A percentile compares a stretch with the other conserved stretches of the same genome.
phyloP scores from a whole-genome alignment of 1,140 invertebrate species.

The Aporrectodea caliginosa region DNA sequence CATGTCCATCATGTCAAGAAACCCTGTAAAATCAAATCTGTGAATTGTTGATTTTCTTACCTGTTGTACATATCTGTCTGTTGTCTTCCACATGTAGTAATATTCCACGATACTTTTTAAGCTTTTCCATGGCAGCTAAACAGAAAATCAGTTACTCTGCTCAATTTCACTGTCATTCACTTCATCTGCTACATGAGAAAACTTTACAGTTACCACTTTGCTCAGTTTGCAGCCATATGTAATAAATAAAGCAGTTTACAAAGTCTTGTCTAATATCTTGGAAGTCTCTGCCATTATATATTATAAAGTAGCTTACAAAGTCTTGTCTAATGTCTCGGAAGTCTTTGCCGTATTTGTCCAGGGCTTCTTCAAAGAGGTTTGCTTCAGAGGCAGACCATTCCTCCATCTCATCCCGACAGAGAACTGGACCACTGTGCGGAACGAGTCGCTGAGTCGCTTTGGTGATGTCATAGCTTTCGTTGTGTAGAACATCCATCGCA shows the following conservation, averaged over 20 bases:
- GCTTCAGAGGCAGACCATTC: slow-evolving; percentile 99
- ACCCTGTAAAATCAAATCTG: no score
- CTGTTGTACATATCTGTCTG: slow-evolving; percentile 88
- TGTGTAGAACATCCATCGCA: slow-evolving; percentile 95
- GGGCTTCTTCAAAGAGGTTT: slow-evolving; percentile 96
- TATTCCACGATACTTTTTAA: slow-evolving; percentile 98
- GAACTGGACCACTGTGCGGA: slow-evolving; percentile 84
- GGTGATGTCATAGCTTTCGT: slow-evolving; percentile 84
- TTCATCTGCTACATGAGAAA: no score
- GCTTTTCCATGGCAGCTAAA: slow-evolving; percentile 96
- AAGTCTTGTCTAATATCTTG: slow-evolving; percentile 96
- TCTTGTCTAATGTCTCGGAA: slow-evolving; percentile 96
- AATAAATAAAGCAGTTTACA: no score
- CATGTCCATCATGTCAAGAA: no score
- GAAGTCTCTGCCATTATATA: slow-evolving; percentile 99
- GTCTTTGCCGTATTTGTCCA: slow-evolving; percentile 99
- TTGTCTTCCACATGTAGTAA: slow-evolving; percentile 99
- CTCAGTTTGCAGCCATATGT: no score
- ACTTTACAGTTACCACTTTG: no score
- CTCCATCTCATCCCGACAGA: slow-evolving; percentile 99
- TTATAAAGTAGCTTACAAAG: slow-evolving; percentile 88
- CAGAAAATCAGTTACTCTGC: no score
- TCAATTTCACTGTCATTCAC: no score
- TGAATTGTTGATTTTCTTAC: no score
- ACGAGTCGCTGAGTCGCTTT: slow-evolving; percentile 88